Conservation (phyloP, 2,113 vertebrate species). For the Chaenocephalus aceratus region DNA sequence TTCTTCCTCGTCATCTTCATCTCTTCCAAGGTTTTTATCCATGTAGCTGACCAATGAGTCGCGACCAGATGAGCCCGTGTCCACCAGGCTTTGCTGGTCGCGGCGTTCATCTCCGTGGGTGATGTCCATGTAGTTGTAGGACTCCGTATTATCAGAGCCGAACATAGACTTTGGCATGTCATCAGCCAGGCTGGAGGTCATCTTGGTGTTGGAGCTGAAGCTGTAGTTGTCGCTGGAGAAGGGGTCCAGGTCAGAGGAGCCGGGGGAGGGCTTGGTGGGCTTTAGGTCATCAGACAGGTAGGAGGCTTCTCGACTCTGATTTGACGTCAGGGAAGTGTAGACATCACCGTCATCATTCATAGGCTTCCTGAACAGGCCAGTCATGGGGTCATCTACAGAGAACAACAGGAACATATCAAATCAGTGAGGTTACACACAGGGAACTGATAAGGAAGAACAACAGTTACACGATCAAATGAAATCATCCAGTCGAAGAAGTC, state of each 20-base stretch:
- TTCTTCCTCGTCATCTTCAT: conserved; percentile 64
- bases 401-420: conserved; percentile 56
- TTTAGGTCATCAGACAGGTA: conserved; percentile 89
- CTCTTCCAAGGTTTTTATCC: conserved; percentile 74
- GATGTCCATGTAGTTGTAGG: conserved; percentile 97
- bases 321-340: conserved; percentile 93
- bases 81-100: conserved; percentile 70
- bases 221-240: conserved; percentile 85
- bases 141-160: conserved; percentile 89
- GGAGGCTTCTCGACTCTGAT: conserved; percentile 84
- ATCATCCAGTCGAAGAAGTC: conserved; percentile 57
- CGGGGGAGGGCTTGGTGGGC: conserved; percentile 60
- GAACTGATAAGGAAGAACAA: conserved; percentile 10
- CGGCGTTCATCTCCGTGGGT: conserved; percentile 86
- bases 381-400: conserved; percentile 84
- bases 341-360: conserved; percentile 86
- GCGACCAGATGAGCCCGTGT: conserved; percentile 74
- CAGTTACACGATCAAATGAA: conserved; percentile 29
- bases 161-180: conserved; percentile 88
- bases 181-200: conserved; percentile 84
- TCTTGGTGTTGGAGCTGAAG: conserved; percentile 91
- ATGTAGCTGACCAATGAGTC: conserved; percentile 74
- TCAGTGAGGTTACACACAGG: conserved; percentile 3
- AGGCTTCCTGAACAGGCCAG: conserved; percentile 79
- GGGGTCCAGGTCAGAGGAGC: conserved; percentile 80